Percentiles rank a stretch among this genome's conserved stretches.
Conservation (phyloP, 2,888 invertebrate species). For the Cephus pulcher region DNA sequence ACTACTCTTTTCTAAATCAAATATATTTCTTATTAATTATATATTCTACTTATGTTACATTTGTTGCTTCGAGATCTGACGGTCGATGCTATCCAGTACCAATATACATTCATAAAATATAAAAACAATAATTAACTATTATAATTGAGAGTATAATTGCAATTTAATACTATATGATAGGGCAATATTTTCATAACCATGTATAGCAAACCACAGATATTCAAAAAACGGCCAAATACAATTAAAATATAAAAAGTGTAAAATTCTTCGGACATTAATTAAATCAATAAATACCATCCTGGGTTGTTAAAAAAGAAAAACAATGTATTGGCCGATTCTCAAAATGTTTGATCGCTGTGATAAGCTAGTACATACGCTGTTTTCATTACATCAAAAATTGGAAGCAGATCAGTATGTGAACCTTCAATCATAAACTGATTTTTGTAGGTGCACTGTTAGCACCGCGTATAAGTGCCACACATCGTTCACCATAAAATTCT, state of each 20-base stretch:
- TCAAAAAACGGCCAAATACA: slow-evolving; percentile 47
- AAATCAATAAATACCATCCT: slow-evolving; percentile 44
- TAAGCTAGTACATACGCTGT: slow-evolving; percentile 29
- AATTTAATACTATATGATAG: slow-evolving; percentile 18
- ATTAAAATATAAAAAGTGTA: slow-evolving; percentile 21
- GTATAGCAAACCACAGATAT: slow-evolving; percentile 45
- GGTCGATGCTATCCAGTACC: slow-evolving; percentile 20
- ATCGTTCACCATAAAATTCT: not conserved
- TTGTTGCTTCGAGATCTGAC: slow-evolving; percentile 11
- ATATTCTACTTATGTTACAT: slow-evolving; percentile 37
- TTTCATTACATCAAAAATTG: slow-evolving; percentile 45
- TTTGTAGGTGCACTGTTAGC: not conserved
- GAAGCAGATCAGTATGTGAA: slow-evolving; percentile 2
- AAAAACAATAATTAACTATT: slow-evolving; percentile 29
- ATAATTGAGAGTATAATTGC: slow-evolving; percentile 14
- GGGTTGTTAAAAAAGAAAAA: slow-evolving; percentile 28
- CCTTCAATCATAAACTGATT: not conserved
- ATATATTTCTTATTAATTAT: slow-evolving; percentile 33
- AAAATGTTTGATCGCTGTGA: slow-evolving; percentile 39
- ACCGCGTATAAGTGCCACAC: not conserved
- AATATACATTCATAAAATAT: slow-evolving; percentile 39
- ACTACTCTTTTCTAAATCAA: slow-evolving; percentile 22
- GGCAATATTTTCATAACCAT: slow-evolving; percentile 6
- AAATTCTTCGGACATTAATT: slow-evolving; percentile 21
- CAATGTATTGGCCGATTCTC: slow-evolving; percentile 44